These are phyloP conservation scores for Penaeus chinensis DNA, from an alignment of 1,140 invertebrate species.

Conservation along the genomic window DNA sequence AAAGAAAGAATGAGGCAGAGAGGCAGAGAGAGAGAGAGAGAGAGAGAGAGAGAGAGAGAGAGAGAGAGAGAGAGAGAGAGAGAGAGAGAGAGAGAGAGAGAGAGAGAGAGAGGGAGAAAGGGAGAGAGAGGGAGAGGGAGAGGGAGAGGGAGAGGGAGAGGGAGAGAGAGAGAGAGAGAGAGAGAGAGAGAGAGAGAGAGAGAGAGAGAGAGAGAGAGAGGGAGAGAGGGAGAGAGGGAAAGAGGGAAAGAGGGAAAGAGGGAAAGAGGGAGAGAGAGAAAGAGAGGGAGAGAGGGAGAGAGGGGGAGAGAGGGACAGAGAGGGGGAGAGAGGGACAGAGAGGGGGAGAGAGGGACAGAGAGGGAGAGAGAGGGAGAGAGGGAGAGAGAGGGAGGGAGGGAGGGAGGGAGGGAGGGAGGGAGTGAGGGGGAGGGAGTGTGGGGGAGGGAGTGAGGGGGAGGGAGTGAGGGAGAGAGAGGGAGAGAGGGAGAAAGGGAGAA, in stretches of 20 bases:
- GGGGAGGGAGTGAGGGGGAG: conserved; percentile 1
- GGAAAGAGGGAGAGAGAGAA: no score
- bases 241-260: no score
- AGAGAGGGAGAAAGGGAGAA: not conserved
- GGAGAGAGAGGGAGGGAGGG: conserved; percentile 9
- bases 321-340: not conserved
- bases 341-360: conserved; percentile 2
- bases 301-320: conserved; percentile 5
- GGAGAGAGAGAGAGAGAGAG: not conserved
- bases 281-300: not conserved
- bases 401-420: not conserved
- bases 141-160: not conserved
- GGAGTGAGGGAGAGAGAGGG: conserved; percentile 1
- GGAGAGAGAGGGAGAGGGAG: conserved; percentile 3
- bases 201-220: no score
- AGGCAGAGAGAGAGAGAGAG: no score
- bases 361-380: conserved; percentile 15
- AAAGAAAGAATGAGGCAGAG: no score
- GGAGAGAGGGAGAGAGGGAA: no score
- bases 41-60: not conserved
- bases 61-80: not conserved
- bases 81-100: not conserved
- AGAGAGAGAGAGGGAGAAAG: conserved; percentile 5
- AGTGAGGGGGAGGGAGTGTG: not conserved
- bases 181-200: not conserved